Percentiles rank a stretch among this genome's conserved stretches.
These are phyloP conservation scores for Artemia sp. DNA, from an alignment of 2,888 invertebrate species.

Conservation along the genomic window DNA sequence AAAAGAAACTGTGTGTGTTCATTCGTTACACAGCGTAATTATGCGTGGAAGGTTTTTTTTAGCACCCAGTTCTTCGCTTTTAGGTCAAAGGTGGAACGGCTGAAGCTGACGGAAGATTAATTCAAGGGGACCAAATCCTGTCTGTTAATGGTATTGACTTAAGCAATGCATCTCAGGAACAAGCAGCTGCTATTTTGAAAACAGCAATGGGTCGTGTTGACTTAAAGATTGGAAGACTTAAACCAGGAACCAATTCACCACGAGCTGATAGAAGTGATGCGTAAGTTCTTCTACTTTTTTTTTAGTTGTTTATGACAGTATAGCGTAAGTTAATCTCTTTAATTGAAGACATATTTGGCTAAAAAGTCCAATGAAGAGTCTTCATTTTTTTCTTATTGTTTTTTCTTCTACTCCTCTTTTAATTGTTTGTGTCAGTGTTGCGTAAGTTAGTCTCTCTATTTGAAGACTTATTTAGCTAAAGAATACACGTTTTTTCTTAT, in stretches of 20 bases:
- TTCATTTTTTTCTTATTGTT: too few species aligned
- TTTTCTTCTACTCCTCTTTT: neutral
- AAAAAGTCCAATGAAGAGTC: too few species aligned
- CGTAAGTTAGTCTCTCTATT: too few species aligned
- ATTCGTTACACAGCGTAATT: too few species aligned
- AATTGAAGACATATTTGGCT: too few species aligned
- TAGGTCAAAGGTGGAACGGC: constrained; percentile 77
- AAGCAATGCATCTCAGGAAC: constrained; percentile 47
- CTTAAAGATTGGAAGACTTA: constrained; percentile 71
- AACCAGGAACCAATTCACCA: constrained; percentile 36
- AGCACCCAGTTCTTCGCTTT: constrained; percentile 20
- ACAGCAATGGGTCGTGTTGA: constrained; percentile 61
- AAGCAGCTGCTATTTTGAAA: constrained; percentile 75
- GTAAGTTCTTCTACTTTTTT: constrained; percentile 20
- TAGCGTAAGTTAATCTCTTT: too few species aligned
- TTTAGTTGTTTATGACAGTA: too few species aligned
- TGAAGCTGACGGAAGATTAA: constrained; percentile 62
- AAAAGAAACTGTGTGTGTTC: too few species aligned
- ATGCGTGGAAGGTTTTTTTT: too few species aligned
- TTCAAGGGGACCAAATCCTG: constrained; percentile 76
- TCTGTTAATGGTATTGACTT: constrained; percentile 75
- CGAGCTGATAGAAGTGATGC: constrained; percentile 22
- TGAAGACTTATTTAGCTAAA: too few species aligned
- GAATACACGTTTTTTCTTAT: too few species aligned
- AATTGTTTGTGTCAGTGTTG: too few species aligned